Percentiles rank a stretch among this genome's conserved stretches.
These are phyloP conservation scores for Ptychodera flava DNA, from an alignment of 35 echinoderm and acorn worm species.

Conservation along the genomic window DNA sequence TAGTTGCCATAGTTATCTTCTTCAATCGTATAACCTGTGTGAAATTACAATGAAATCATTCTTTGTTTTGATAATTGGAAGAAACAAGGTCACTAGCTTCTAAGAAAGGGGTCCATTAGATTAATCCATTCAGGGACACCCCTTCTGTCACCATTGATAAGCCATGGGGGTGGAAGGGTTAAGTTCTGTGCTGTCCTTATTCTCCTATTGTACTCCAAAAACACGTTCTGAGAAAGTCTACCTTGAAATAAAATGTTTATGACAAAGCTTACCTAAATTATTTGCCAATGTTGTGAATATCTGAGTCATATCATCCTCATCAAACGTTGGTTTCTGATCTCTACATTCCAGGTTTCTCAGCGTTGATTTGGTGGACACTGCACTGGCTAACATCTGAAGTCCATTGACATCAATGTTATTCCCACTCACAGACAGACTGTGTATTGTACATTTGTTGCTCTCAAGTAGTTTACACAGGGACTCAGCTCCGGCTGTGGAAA, in stretches of 20 bases:
- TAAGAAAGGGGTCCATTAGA: no score
- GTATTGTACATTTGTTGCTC: background rate
- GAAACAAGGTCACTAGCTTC: no score
- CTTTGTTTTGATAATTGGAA: no score
- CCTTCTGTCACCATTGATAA: no score
- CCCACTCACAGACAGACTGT: constrained; percentile 13
- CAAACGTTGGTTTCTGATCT: constrained; percentile 29
- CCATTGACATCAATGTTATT: constrained; percentile 34
- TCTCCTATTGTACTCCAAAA: no score
- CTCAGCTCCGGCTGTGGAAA: constrained; percentile 33
- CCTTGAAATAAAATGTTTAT: no score
- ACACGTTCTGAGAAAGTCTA: no score
- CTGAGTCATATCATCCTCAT: constrained; percentile 54
- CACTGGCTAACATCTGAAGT: constrained; percentile 10
- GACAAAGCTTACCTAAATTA: constrained; percentile 31
- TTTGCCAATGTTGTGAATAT: constrained; percentile 29
- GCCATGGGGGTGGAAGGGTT: no score
- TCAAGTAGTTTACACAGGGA: constrained; percentile 19
- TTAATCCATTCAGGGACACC: no score
- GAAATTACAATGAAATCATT: no score
- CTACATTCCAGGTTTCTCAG: constrained; percentile 38
- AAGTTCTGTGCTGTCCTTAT: no score
- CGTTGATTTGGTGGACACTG: constrained; percentile 5
- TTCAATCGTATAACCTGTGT: constrained; percentile 35
- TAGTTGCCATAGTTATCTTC: constrained; percentile 20